Base-by-base conservation (phyloP, 2,113 vertebrate genomes). In the Elaphurus davidianus region DNA sequence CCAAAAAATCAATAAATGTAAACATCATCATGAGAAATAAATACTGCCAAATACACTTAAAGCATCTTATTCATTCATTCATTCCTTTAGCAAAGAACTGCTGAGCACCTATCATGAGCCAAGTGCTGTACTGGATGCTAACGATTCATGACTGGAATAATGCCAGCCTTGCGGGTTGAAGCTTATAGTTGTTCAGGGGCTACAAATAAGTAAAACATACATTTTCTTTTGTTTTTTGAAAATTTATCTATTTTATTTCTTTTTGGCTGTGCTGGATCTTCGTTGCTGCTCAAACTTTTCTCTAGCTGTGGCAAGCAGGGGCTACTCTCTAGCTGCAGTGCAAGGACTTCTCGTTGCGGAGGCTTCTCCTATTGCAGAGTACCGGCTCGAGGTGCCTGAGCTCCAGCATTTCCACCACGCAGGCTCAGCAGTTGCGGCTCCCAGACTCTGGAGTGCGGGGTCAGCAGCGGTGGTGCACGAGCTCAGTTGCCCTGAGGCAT, bases 1-100 rank as follows among this genome's bases (percentile, higher is more conserved):
- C 3, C 6, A 71, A 40, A 33, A 79, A 54, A 55, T 76, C 86
- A 90, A 27, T 27, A 33, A 90, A 93, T 55, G 23, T 45, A 78
- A 93, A 55, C 17, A 85, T 76, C 47, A 64, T n/a, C 47, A 90
- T 59, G n/a, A 90, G 62, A 67, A 79, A 52, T 67, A 90, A 96
- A 90, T 67, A 64, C 33, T 67, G 14, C 21, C 40, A 79, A 83
- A 67, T 27, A 43, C 55, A 57, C 28, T 90, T 82, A 90, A 59
- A 94, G 15, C 11, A 67, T 86, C 54, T 82, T 40, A 62, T 78
- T 82, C 45, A 30, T 76, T 45, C 62, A 89, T 54, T 90, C 17
- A 78, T 79, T 78, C 17, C 21, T 47, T 64, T 19, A 85, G 19
- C 64, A 83, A 60, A 64, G 13, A 88, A 59, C 64, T 74, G n/a